phyloP scores from a whole-genome alignment of 2,113 vertebrate genomes.

The Mirounga angustirostris region DNA sequence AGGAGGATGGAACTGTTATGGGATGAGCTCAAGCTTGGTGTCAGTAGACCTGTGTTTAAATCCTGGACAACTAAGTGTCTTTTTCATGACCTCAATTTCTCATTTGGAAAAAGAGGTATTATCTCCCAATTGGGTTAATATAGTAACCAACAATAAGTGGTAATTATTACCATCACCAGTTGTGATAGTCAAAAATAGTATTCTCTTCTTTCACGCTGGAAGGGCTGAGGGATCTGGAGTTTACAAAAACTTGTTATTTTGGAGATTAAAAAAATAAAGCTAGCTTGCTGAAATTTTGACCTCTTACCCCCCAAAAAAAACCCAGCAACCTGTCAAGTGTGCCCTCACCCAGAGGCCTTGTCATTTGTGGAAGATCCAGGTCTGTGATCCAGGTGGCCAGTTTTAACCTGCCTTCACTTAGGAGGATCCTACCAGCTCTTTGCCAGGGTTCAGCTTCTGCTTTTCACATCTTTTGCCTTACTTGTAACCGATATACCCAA shows the following conservation, averaged over 20 bases:
- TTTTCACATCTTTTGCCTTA: not conserved
- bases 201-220: not conserved
- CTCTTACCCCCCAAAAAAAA: not conserved
- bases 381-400: not conserved
- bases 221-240: not conserved
- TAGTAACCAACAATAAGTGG: not conserved
- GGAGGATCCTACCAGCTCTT: not conserved
- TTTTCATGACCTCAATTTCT: not conserved
- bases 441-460: not conserved
- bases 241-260: not conserved
- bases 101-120: not conserved
- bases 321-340: not conserved
- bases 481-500: not conserved
- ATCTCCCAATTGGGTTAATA: not conserved
- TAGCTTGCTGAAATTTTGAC: not conserved
- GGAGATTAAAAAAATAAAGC: not conserved
- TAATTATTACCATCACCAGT: not conserved
- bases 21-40: not conserved
- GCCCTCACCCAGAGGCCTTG: not conserved
- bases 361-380: not conserved
- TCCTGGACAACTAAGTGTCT: not conserved
- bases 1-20: not conserved
- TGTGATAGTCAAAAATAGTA: not conserved
- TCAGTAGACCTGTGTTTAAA: not conserved
- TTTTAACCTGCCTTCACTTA: not conserved